Base-by-base conservation (phyloP, 2,888 invertebrate genomes). In the Sphaerophoria taeniata region DNA sequence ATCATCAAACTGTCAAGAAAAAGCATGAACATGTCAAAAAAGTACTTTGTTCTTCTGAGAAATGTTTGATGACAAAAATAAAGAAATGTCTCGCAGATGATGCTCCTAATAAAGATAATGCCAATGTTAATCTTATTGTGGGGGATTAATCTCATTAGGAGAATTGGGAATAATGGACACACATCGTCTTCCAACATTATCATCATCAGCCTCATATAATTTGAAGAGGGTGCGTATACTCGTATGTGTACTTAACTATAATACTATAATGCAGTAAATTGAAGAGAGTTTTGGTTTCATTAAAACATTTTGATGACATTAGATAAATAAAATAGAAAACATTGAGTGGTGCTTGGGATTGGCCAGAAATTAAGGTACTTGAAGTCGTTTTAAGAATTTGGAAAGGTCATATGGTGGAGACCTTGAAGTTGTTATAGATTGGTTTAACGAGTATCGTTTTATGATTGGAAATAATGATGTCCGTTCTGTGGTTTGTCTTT, bases 291-390 rank as follows among this genome's bases (percentile, higher is more conserved):
- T 43, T 43, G 9, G 9, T 16, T 39, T 51, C 53, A 39, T 65
- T 53, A 39, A 34, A 51, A 34, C 24, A 24, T 65, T 53, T 67
- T 67, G 67, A 67, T 67, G 67, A 67, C 67, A 67, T 53, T 53
- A 51, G n/a, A 67, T 33, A 65, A 67, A 67, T 67, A 51, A 53
- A 67, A 49, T 14, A 67, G 39, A 67, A 53, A 24, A 24, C 24
- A 24, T 24, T 2, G 24, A 24, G 24, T 24, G 24, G 24, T 24
- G 24, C 24, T 24, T 24, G 2, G 2, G 24, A 24, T 2, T 24
- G 24, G 24, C 2, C 24, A 24, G 24, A 24, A 24, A 24, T 24
- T 24, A 24, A 24, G 24, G 24, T 24, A 24, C 24, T 24, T 24
- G 24, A 24, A 24, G 24, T 2, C 24, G 24, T 24, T 24, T 24